Conservation (phyloP, 1,140 invertebrate species). For the Drosophila yakuba region DNA sequence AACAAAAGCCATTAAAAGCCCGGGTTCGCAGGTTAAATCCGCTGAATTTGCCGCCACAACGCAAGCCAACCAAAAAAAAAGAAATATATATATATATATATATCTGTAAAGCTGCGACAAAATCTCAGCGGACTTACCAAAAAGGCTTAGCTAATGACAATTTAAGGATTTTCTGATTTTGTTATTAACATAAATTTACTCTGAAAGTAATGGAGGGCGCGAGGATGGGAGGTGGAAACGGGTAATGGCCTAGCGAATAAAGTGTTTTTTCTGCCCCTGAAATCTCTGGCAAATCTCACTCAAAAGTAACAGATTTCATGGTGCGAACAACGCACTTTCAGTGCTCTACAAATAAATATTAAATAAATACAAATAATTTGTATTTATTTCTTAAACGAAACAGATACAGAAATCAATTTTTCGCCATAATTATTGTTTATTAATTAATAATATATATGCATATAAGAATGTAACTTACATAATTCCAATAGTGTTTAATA, state of each 20-base stretch:
- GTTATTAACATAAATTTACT: slow-evolving; percentile 80
- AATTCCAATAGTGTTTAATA: too few relatives aligned
- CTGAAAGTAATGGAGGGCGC: slow-evolving; percentile 16
- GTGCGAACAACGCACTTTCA: background rate
- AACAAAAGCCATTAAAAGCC: slow-evolving; percentile 49
- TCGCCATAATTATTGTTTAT: too few relatives aligned
- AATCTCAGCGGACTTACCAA: slow-evolving; percentile 45
- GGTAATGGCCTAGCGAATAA: slow-evolving; percentile 29
- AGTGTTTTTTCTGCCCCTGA: slow-evolving; percentile 7
- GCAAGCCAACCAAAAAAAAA: slow-evolving; percentile 6
- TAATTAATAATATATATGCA: too few relatives aligned
- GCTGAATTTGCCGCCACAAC: slow-evolving; percentile 20
- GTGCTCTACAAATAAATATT: background rate
- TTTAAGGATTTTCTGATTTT: slow-evolving; percentile 80
- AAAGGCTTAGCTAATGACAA: slow-evolving; percentile 81
- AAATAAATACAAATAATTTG: background rate
- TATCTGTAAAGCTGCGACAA: slow-evolving; percentile 12
- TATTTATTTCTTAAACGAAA: too few relatives aligned
- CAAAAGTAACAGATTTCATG: background rate
- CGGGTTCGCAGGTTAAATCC: background rate
- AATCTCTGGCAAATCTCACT: slow-evolving; percentile 18
- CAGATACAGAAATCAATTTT: too few relatives aligned
- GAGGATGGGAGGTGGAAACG: slow-evolving; percentile 22
- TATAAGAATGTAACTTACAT: too few relatives aligned
- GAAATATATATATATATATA: slow-evolving; percentile 6